Percentiles rank a stretch among this genome's conserved stretches.
phyloP scores from a whole-genome alignment of 2,797 vertebrate species.

The Ptychadena robeensis region DNA sequence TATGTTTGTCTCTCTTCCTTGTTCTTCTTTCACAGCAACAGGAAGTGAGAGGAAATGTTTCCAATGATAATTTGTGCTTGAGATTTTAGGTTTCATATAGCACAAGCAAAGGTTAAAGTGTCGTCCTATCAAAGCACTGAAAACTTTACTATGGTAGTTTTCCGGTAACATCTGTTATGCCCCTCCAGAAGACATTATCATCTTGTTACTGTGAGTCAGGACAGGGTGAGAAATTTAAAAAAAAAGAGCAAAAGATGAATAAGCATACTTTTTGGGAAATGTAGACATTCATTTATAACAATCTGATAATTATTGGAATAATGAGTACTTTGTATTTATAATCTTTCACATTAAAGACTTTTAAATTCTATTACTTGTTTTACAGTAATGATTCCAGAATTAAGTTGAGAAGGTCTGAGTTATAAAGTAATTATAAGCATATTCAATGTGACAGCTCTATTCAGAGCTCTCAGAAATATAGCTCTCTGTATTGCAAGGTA shows the following conservation, averaged over 20 bases:
- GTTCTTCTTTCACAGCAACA: no score
- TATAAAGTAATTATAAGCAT: slow-evolving; percentile 54
- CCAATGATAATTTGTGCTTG: no score
- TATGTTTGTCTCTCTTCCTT: no score
- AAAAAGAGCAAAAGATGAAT: not conserved
- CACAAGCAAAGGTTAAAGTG: not conserved
- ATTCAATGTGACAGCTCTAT: slow-evolving; percentile 43
- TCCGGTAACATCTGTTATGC: not conserved
- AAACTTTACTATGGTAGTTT: not conserved
- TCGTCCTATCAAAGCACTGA: not conserved
- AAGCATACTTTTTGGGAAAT: slow-evolving; percentile 27
- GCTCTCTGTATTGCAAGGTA: slow-evolving; percentile 14
- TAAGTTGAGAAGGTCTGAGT: slow-evolving; percentile 52
- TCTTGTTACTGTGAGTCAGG: not conserved
- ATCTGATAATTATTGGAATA: slow-evolving; percentile 34
- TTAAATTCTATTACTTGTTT: slow-evolving; percentile 46
- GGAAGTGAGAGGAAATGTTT: no score
- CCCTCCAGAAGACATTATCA: not conserved
- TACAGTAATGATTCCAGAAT: slow-evolving; percentile 45
- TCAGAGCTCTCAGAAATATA: slow-evolving; percentile 32
- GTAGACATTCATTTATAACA: slow-evolving; percentile 25
- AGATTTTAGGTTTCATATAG: not conserved
- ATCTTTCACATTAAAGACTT: slow-evolving; percentile 41
- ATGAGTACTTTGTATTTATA: slow-evolving; percentile 27
- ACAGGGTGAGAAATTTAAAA: slow-evolving; percentile 6